Base-by-base conservation (phyloP, 2,797 vertebrate genomes). In the Mastacembelus armatus region DNA sequence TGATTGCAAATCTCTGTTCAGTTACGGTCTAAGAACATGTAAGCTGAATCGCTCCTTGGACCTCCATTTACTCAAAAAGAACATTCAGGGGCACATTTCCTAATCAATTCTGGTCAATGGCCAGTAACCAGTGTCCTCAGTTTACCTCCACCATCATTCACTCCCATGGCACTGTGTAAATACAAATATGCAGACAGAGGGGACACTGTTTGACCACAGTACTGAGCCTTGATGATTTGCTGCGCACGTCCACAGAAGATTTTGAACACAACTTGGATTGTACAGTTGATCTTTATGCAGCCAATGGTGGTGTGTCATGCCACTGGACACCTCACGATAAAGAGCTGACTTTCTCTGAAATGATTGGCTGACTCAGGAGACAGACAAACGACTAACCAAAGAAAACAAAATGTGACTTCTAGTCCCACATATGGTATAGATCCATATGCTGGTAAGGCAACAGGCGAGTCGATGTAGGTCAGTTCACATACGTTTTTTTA, bases 161-260 rank as follows among this genome's bases (percentile, higher is more conserved):
- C 36, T 32, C 26, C 42, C 38, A 45, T 19, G 38, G 10, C 21
- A 22, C 45, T 52, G 51, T 44, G 78, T 40, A 64, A 80, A 88
- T 30, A 81, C 7, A 10, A 4, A 0, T 29, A 16, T 29, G 44
- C 59, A 83, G 79, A 83, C 69, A 74, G 52, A 38, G n/a, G 47
- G 40, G 32, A 38, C 11, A 14, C 56, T 57, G 48, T n/a, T 10
- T 50, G 70, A 56, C 45, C 36, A 32, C 38, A 11, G 26, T 7
- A 49, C 22, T 55, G 30, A 68, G 59, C 52, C 22, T 26, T 8
- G 0, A 45, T 38, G 48, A 72, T 45, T 10, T 11, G 8, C 30
- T 1, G 0, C 33, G 35, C 52, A 48, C n/a, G 15, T 42, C 26
- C 18, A 43, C 32, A 7, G 10, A 24, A 16, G 36, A 24, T 48